phyloP scores from a whole-genome alignment of 2,888 invertebrate species.

The Oegoconia quadripuncta region DNA sequence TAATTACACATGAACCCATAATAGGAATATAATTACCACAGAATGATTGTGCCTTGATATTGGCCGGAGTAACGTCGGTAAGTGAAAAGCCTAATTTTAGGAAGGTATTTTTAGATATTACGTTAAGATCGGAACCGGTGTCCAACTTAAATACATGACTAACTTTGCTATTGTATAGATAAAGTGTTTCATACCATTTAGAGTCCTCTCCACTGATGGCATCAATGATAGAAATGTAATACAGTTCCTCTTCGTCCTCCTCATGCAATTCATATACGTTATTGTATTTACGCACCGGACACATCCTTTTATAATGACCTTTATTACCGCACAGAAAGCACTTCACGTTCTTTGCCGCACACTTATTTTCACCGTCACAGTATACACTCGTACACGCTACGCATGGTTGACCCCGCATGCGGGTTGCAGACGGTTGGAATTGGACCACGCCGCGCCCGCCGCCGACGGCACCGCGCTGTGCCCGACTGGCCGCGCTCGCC shows the following conservation, averaged over 20 bases:
- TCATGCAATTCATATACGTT: slow-evolving; percentile 4
- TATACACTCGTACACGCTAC: neutral
- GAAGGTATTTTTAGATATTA: slow-evolving; percentile 9
- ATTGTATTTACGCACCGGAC: neutral
- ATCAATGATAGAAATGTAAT: slow-evolving; percentile 1
- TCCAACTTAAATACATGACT: slow-evolving; percentile 10
- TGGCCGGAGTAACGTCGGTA: neutral
- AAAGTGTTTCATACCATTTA: slow-evolving; percentile 6
- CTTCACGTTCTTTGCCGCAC: slow-evolving; percentile 7
- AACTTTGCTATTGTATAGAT: neutral
- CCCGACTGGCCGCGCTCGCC: too few species aligned
- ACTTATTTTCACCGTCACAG: slow-evolving; percentile 3
- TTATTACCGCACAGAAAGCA: slow-evolving; percentile 7
- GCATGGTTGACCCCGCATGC: too few species aligned
- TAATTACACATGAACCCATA: slow-evolving; percentile 1
- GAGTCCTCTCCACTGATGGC: neutral
- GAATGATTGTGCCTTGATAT: slow-evolving; percentile 11
- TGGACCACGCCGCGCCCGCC: neutral
- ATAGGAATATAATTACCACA: slow-evolving; percentile 11
- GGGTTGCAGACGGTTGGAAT: too few species aligned
- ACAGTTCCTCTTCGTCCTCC: slow-evolving; percentile 5
- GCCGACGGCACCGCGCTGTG: neutral
- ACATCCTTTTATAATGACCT: slow-evolving; percentile 12
- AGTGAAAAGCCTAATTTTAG: slow-evolving; percentile 3
- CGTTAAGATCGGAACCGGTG: slow-evolving; percentile 14